These are phyloP conservation scores for Amiota minor DNA, from an alignment of 2,888 invertebrate species.

Conservation along the genomic window DNA sequence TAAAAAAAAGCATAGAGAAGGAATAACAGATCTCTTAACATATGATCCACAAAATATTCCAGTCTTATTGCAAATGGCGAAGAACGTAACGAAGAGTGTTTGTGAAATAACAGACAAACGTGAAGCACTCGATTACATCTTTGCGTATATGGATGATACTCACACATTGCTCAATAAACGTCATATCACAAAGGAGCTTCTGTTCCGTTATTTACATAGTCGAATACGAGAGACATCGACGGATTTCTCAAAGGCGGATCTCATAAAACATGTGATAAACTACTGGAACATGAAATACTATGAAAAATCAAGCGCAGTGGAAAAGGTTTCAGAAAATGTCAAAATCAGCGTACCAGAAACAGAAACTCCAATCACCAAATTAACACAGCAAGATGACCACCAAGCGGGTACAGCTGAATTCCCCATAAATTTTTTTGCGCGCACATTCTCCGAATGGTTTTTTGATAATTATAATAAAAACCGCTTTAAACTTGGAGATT, in stretches of 20 bases:
- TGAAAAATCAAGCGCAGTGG: background rate
- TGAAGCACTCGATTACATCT: constrained; percentile 76
- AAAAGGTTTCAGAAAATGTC: background rate
- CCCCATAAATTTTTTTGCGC: constrained; percentile 74
- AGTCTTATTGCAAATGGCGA: constrained; percentile 58
- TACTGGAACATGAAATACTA: constrained; percentile 70
- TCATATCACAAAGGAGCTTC: constrained; percentile 75
- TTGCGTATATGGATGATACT: constrained; percentile 74
- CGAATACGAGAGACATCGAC: constrained; percentile 73
- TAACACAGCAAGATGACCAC: background rate
- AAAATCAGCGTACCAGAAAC: background rate
- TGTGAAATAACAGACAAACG: constrained; percentile 46
- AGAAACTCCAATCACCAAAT: background rate
- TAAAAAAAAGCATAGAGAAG: constrained; percentile 50
- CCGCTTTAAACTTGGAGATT: constrained; percentile 75
- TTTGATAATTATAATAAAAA: constrained; percentile 73
- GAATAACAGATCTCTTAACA: constrained; percentile 60
- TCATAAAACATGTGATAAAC: constrained; percentile 74
- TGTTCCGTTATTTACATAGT: constrained; percentile 76
- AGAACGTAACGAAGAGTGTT: constrained; percentile 64
- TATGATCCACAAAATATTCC: constrained; percentile 55
- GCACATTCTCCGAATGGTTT: constrained; percentile 78
- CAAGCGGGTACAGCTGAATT: constrained; percentile 37
- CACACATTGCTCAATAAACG: constrained; percentile 75
- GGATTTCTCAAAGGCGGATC: constrained; percentile 75